phyloP scores from a whole-genome alignment of 2,113 vertebrate species.

The Ailurus styani region DNA sequence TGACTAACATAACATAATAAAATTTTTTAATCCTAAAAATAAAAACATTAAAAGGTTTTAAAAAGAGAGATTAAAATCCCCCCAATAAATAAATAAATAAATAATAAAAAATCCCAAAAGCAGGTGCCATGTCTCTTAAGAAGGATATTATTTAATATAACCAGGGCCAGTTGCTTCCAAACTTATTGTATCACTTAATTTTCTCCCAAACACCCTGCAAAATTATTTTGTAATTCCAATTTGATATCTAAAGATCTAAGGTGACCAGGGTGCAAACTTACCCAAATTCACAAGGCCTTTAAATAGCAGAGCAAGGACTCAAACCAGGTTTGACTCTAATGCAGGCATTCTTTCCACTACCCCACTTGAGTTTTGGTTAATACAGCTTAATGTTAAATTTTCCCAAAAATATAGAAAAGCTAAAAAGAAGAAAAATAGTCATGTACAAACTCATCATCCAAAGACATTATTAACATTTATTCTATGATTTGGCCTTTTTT shows the following conservation, averaged over 20 bases:
- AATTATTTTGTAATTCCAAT: not conserved
- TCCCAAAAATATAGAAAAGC: not conserved
- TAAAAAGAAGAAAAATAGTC: not conserved
- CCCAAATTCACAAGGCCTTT: not conserved
- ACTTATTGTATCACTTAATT: not conserved
- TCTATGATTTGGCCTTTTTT: not conserved
- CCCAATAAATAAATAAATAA: not conserved
- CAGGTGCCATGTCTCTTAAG: not conserved
- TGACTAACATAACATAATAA: too few species aligned
- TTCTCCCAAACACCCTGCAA: not conserved
- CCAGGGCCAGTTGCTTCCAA: not conserved
- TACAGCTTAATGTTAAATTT: not conserved
- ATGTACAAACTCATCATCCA: not conserved
- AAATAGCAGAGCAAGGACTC: not conserved
- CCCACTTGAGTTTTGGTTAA: not conserved
- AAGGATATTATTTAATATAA: not conserved
- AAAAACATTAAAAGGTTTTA: not conserved
- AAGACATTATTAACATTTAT: not conserved
- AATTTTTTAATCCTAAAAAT: too few species aligned
- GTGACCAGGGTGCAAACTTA: not conserved
- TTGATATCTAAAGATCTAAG: not conserved
- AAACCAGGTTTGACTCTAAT: not conserved
- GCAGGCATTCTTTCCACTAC: not conserved
- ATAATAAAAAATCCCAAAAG: not conserved
- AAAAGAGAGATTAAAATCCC: not conserved